These are phyloP conservation scores for Trogon surrucura DNA, from an alignment of 2,113 vertebrate species.

Conservation along the genomic window DNA sequence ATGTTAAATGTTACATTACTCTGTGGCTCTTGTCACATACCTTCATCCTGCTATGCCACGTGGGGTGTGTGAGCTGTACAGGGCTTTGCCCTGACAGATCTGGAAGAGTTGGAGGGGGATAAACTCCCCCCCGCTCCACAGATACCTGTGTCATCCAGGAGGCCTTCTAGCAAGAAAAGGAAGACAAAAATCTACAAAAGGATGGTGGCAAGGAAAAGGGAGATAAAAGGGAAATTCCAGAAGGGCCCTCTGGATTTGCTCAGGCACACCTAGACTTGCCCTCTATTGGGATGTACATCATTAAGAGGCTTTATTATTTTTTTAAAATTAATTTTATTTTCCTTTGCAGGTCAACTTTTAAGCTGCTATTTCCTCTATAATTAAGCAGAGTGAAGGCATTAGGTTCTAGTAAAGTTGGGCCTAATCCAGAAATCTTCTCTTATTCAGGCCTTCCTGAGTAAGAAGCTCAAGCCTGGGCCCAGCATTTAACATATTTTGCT, in stretches of 20 bases:
- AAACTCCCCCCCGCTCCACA: neutral
- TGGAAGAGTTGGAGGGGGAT: neutral
- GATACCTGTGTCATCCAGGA: neutral
- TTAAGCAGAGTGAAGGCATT: slow-evolving; percentile 67
- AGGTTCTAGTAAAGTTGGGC: slow-evolving; percentile 63
- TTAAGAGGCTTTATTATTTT: slow-evolving; percentile 34
- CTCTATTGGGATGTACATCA: slow-evolving; percentile 23
- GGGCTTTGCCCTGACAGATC: neutral
- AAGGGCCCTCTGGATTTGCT: slow-evolving; percentile 38
- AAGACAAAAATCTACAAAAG: neutral
- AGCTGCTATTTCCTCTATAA: slow-evolving; percentile 69
- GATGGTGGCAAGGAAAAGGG: neutral
- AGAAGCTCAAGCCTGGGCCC: slow-evolving; percentile 36
- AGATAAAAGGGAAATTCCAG: slow-evolving; percentile 53
- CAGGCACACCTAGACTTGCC: slow-evolving; percentile 59
- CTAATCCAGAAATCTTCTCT: slow-evolving; percentile 58
- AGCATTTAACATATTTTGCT: neutral
- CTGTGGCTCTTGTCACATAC: neutral
- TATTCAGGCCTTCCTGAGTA: slow-evolving; percentile 48
- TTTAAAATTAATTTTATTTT: slow-evolving; percentile 45
- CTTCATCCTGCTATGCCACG: neutral
- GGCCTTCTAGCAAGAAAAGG: slow-evolving; percentile 16
- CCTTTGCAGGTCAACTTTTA: slow-evolving; percentile 68
- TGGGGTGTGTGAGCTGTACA: neutral
- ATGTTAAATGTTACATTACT: neutral